These are phyloP conservation scores for Onychomys leucogaster DNA, from an alignment of 2,797 vertebrate genomes.

Conservation along the genomic window DNA sequence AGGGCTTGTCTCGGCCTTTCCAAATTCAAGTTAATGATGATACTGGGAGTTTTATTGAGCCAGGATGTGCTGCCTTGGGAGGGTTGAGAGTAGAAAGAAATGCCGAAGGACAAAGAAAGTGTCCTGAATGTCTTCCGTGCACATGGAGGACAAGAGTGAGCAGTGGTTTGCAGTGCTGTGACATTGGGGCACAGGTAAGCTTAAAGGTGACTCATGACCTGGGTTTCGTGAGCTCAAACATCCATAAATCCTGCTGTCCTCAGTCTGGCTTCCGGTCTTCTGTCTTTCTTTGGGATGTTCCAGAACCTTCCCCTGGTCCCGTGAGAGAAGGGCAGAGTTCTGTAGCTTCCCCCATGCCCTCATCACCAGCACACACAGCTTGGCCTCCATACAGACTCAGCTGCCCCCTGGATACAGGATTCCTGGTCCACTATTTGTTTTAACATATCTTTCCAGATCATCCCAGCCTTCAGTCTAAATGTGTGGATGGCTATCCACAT, in stretches of 20 bases:
- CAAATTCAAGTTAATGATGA: background rate
- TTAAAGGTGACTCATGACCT: too few relatives aligned
- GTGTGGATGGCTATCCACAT: background rate
- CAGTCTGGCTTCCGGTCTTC: background rate
- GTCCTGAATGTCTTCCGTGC: fast-evolving
- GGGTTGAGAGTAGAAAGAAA: fast-evolving
- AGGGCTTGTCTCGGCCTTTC: background rate
- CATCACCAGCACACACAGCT: background rate
- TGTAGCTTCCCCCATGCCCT: background rate
- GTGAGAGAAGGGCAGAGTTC: background rate
- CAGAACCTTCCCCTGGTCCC: background rate
- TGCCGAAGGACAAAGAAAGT: too few relatives aligned
- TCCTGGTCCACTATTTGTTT: fast-evolving
- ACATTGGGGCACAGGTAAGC: too few relatives aligned
- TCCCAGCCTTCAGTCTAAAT: fast-evolving
- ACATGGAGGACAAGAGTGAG: fast-evolving
- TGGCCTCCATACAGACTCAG: fast-evolving
- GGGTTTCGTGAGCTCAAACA: background rate
- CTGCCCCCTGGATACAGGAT: too few relatives aligned
- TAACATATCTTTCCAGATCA: fast-evolving
- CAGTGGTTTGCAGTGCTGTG: fast-evolving
- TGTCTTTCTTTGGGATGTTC: background rate
- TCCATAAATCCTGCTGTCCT: background rate
- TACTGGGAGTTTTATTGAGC: background rate
- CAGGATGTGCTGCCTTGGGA: background rate